These are phyloP conservation scores for Habropoda laboriosa DNA, from an alignment of 1,140 invertebrate species.

Conservation along the genomic window DNA sequence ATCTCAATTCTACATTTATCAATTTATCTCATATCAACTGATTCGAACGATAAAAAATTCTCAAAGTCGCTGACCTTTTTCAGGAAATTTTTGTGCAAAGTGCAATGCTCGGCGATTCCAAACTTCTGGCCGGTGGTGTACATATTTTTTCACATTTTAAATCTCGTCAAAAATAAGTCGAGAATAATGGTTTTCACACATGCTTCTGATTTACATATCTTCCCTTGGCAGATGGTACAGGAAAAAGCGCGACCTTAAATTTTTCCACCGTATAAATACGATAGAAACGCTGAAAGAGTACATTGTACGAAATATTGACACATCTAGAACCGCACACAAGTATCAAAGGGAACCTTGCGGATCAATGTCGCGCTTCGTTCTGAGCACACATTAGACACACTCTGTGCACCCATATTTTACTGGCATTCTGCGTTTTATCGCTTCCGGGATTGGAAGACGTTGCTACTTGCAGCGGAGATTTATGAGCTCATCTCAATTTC, in stretches of 20 bases:
- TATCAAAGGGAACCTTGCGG: neutral
- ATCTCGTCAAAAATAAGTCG: too few species aligned
- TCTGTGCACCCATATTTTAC: neutral
- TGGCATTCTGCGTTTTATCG: slow-evolving; percentile 18
- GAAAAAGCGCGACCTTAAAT: neutral
- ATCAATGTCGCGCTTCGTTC: slow-evolving; percentile 11
- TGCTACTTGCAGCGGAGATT: neutral
- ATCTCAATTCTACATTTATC: too few species aligned
- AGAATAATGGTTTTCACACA: too few species aligned
- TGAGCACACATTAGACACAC: slow-evolving; percentile 10
- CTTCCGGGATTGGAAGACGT: neutral
- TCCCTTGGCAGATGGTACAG: neutral
- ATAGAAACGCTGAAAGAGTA: slow-evolving; percentile 32
- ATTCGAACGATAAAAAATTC: too few species aligned
- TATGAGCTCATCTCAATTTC: neutral
- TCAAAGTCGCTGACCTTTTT: too few species aligned
- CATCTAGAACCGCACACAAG: neutral
- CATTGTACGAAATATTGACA: slow-evolving; percentile 28
- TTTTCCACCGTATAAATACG: neutral
- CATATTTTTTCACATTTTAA: too few species aligned
- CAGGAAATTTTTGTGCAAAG: too few species aligned
- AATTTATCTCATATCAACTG: too few species aligned
- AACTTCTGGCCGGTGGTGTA: too few species aligned
- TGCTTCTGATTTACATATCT: too few species aligned
- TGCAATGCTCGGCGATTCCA: too few species aligned